Base-by-base conservation (phyloP, 2,797 vertebrate species). In the Anabacerthia variegaticeps region DNA sequence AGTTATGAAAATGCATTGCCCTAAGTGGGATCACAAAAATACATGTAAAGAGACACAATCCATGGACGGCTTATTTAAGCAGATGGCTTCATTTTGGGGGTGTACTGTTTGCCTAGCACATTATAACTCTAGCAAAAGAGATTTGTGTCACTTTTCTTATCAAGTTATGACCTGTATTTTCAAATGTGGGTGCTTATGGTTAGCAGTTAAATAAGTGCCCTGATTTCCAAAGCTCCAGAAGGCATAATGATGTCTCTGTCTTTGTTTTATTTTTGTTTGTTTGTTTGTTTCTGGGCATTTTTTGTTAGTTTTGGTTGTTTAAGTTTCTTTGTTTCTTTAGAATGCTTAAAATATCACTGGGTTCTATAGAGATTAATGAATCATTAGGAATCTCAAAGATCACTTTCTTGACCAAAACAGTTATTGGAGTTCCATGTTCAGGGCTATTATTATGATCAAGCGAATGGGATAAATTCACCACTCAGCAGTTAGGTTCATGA, bases 191-290 rank as follows among this genome's bases (percentile, higher is more conserved):
- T 93, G 69, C 62, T 67, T 75, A 79, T 1, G 20, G 46, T 69
- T 89, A 83, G 46, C 66, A 93, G 67, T 91, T 95, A 96, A 97
- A 95, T 93, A 95, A 93, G 82, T 59, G 89, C 52, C 87, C 87
- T 95, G 73, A 81, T 95, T 97, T 95, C 66, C 79, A 92, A 80
- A 93, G 44, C 34, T 49, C 72, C 32, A 30, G 21, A 83, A 72
- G 43, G 74, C 8, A 28, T 62, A 85, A 74, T n/a, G n/a, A 84
- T 82, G 24, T 5, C 72, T 66, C 58, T 93, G 34, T 22, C 52
- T 88, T 67, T 46, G 3, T 20, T 71, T 74, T 28, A 1, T 23
- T 20, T 71, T 71, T 28, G 1, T 26, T 24, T 23, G 24, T 36
- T 37, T 48, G 5, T 13, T 39, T 15, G 9, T 34, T 85, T 71